A percentile compares a stretch with the other conserved stretches of the same genome.
These are phyloP conservation scores for Hyposmocoma kahamanoa DNA, from an alignment of 1,140 invertebrate species.

Conservation along the genomic window DNA sequence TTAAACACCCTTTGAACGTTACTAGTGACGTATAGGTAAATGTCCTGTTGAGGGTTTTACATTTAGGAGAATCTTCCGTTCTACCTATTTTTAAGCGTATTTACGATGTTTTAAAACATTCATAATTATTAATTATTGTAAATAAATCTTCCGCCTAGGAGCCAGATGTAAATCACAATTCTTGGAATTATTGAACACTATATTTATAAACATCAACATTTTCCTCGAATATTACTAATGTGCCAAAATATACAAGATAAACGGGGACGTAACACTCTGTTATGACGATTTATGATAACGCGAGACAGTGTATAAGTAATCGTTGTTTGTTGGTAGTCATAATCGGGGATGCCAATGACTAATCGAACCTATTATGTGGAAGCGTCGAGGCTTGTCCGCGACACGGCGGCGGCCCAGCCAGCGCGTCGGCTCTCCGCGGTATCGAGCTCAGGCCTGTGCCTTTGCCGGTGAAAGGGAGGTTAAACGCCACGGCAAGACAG, in stretches of 20 bases:
- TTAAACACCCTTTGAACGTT: conserved; percentile 27
- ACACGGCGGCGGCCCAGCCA: conserved; percentile 39
- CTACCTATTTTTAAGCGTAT: too few species aligned
- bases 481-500: conserved; percentile 52
- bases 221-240: too few species aligned
- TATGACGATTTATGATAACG: too few species aligned
- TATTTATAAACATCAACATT: too few species aligned
- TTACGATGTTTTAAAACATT: too few species aligned
- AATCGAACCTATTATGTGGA: conserved; percentile 5
- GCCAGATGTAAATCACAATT: too few species aligned
- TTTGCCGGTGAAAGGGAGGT: conserved; percentile 61
- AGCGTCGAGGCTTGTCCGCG: conserved; percentile 27
- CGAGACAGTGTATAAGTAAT: conserved; percentile 38
- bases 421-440: conserved; percentile 34
- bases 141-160: too few species aligned
- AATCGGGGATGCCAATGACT: conserved; percentile 10
- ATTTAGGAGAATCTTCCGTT: too few species aligned
- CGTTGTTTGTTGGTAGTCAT: conserved; percentile 10
- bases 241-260: too few species aligned
- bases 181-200: too few species aligned
- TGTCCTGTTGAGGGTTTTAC: conserved; percentile 28
- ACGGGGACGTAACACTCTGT: too few species aligned
- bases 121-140: too few species aligned
- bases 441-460: conserved; percentile 20
- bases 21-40: conserved; percentile 34